A percentile compares a stretch with the other conserved stretches of the same genome.
These are phyloP conservation scores for Porites cylindrica DNA, from an alignment of 92 coral and sea anemone species.

Conservation along the genomic window DNA sequence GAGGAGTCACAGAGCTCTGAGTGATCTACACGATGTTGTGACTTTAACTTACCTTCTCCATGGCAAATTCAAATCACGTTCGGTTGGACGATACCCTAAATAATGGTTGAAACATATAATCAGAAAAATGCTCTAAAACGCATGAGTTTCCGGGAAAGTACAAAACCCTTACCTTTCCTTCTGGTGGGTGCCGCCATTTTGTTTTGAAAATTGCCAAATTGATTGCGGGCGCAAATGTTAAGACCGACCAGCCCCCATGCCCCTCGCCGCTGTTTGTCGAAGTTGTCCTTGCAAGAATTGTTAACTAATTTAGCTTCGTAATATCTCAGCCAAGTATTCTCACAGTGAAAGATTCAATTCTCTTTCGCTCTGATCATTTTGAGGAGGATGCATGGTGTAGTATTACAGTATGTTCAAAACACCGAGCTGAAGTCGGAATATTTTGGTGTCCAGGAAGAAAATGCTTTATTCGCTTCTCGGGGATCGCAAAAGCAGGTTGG, in stretches of 20 bases:
- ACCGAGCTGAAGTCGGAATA: slow-evolving; percentile 19
- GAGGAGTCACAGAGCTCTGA: neutral
- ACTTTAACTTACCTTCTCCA: slow-evolving; percentile 40
- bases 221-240: slow-evolving; percentile 34
- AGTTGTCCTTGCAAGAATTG: too few relatives aligned
- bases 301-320: too few relatives aligned
- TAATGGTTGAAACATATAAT: neutral
- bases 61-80: slow-evolving; percentile 21
- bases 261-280: too few relatives aligned
- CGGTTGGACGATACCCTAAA: slow-evolving; percentile 23
- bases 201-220: slow-evolving; percentile 6
- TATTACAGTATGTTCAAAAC: slow-evolving; percentile 26
- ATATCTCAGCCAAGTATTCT: too few relatives aligned
- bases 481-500: neutral
- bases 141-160: neutral
- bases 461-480: slow-evolving; percentile 8
- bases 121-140: neutral
- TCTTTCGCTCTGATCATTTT: too few relatives aligned
- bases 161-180: slow-evolving; percentile 20
- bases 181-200: slow-evolving; percentile 43
- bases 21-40: neutral
- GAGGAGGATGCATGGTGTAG: too few relatives aligned
- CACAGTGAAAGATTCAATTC: too few relatives aligned
- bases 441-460: neutral
- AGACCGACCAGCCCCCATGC: too few relatives aligned